Evolutionary conservation across 2,113 vertebrate species (phyloP).

Genomic region (Xiphophorus couchianus): DNA sequence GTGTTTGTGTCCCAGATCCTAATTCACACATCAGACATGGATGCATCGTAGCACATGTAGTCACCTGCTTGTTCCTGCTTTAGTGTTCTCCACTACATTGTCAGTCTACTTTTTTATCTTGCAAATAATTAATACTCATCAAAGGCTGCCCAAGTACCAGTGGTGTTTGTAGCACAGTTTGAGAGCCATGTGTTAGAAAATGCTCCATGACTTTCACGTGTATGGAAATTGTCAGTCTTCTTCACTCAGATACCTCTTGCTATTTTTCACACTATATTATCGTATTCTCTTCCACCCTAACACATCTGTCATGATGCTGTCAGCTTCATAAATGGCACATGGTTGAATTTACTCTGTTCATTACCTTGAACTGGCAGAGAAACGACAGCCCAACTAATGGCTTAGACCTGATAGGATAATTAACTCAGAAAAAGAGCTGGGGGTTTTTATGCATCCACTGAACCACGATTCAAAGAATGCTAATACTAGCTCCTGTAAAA

Average conservation of each 20-base stretch:
- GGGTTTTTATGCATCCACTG: conserved; percentile 25
- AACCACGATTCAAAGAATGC: conserved; percentile 36
- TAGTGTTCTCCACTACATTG: not conserved
- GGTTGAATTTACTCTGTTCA: conserved; percentile 60
- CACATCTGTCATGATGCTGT: conserved; percentile 42
- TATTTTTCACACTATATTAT: conserved; percentile 42
- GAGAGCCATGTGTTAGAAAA: not conserved
- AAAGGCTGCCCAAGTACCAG: not conserved
- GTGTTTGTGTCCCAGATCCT: no score
- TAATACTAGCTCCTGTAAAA: conserved; percentile 9
- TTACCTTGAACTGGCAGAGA: conserved; percentile 57
- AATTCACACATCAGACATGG: no score
- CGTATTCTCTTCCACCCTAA: conserved; percentile 15
- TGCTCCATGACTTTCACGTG: conserved; percentile 21
- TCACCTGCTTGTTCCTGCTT: no score
- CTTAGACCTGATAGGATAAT: conserved; percentile 53
- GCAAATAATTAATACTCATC: not conserved
- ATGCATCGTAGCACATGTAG: no score
- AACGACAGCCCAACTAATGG: conserved; percentile 60
- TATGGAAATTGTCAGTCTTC: conserved; percentile 19
- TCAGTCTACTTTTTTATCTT: not conserved
- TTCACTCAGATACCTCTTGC: not conserved
- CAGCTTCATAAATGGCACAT: conserved; percentile 60
- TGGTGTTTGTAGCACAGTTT: no score
- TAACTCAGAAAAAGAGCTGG: conserved; percentile 39